Percentiles rank a stretch among this genome's conserved stretches.
Conservation (phyloP, 2,888 invertebrate species). For the Melipona bicolor region DNA sequence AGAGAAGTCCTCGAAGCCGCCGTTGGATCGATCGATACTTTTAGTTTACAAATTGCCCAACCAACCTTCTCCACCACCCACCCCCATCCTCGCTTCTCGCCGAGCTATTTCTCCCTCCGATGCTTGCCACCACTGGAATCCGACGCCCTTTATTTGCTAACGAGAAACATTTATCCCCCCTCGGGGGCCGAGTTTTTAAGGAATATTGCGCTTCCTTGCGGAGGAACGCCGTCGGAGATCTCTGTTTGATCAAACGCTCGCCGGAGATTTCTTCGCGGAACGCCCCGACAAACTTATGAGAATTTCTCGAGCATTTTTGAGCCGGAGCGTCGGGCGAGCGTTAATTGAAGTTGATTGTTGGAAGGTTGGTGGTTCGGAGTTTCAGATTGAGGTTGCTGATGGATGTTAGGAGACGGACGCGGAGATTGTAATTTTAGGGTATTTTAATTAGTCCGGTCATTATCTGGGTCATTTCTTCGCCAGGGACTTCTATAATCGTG, state of each 20-base stretch:
- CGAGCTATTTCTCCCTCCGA: neutral
- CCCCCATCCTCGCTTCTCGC: no score
- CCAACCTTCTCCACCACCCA: constrained; percentile 7
- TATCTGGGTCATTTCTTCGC: no score
- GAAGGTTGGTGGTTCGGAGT: neutral
- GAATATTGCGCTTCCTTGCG: constrained; percentile 26
- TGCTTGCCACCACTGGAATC: neutral
- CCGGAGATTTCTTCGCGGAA: neutral
- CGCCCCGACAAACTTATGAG: constrained; percentile 1
- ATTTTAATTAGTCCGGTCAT: neutral
- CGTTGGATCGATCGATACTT: constrained; percentile 58
- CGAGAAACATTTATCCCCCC: constrained; percentile 41
- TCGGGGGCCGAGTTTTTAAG: constrained; percentile 35
- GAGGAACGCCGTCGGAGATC: constrained; percentile 6
- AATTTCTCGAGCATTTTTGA: constrained; percentile 7
- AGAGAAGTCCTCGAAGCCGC: constrained; percentile 49
- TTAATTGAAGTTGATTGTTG: neutral
- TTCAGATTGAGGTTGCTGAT: neutral
- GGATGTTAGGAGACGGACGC: neutral
- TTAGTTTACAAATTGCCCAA: constrained; percentile 47
- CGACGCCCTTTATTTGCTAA: constrained; percentile 32
- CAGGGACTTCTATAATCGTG: no score
- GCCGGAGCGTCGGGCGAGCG: neutral
- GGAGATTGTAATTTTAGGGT: neutral
- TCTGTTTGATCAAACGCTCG: constrained; percentile 14